These are phyloP conservation scores for Neoscelio sp. DNA, from an alignment of 2,888 invertebrate species.

Conservation along the genomic window DNA sequence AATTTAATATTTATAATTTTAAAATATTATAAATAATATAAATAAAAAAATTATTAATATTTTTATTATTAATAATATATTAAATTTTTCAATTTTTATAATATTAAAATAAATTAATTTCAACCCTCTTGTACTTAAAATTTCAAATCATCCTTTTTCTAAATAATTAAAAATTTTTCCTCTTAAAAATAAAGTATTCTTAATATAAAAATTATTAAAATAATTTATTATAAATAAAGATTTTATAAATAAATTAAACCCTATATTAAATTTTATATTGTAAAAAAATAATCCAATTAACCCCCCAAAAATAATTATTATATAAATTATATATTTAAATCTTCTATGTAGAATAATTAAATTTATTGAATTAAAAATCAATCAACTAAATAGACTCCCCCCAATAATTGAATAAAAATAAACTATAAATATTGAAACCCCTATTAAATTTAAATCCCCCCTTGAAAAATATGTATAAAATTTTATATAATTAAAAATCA, in stretches of 20 bases:
- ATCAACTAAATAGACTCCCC: conserved; percentile 62
- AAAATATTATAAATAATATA: conserved; percentile 82
- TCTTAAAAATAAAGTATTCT: conserved; percentile 25
- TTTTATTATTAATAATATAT: conserved; percentile 27
- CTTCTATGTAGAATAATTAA: conserved; percentile 23
- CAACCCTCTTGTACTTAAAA: not conserved
- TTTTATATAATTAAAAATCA: conserved; percentile 45
- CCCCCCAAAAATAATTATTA: conserved; percentile 82
- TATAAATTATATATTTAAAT: conserved; percentile 73
- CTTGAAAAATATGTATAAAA: conserved; percentile 34
- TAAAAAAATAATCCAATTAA: too few species aligned
- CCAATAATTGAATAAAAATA: conserved; percentile 63
- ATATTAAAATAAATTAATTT: conserved; percentile 4
- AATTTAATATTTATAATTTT: conserved; percentile 65
- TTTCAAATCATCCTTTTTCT: conserved; percentile 29
- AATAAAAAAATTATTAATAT: conserved; percentile 30
- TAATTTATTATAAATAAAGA: conserved; percentile 45
- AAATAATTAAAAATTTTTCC: not conserved
- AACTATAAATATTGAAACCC: conserved; percentile 69
- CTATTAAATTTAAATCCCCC: conserved; percentile 63
- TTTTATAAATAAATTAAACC: conserved; percentile 26
- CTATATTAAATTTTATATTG: conserved; percentile 33
- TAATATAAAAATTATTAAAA: conserved; percentile 21
- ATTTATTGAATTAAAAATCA: conserved; percentile 47
- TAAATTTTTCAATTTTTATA: conserved; percentile 68